Base-by-base conservation (phyloP, 2,888 invertebrate genomes). In the Eurytoma californica region DNA sequence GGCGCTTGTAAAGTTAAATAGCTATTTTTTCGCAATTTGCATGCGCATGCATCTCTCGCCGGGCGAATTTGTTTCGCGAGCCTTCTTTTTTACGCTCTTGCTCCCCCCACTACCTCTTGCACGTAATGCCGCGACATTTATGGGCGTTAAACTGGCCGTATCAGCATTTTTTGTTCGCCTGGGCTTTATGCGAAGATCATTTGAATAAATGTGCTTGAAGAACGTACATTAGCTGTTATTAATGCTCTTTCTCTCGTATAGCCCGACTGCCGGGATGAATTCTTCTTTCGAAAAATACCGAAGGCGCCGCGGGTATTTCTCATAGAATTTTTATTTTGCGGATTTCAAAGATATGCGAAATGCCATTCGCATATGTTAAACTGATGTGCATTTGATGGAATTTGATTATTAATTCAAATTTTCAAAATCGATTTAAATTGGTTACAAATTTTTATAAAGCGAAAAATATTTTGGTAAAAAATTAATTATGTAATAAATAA, bases 131-230 rank as follows among this genome's bases (percentile, higher is more conserved):
- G 49, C 51, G 61, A 73, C 78, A 39, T 73, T 79, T 73, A 79
- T 49, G 69, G 72, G 16, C 72, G 57, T 57, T 79, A 73, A 68
- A 73, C 73, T 74, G 63, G 28, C 69, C 69, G 57, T 73, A 78
- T 78, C 77, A 58, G 77, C 60, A 66, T 61, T 76, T 72, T 72
- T 77, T 55, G 66, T 76, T 61, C 51, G 69, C 63, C 39, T 39
- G 39, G 66, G 53, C 66, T 77, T 72, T 77, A 70, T 65, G 70
- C 70, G 16, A 65, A 30, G 57, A 57, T 77, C 65, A 77, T 77
- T 70, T 66, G 72, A 65, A 72, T 67, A 72, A 72, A 72, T 55
- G 60, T 14, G 28, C 63, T 28, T 30, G 16, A 30, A 60, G 28
- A 47, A 60, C 60, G 16, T 70, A 24, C 49, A 70, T 60, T 57